phyloP scores from a whole-genome alignment of 2,113 vertebrate species.

The Odocoileus virginianus region DNA sequence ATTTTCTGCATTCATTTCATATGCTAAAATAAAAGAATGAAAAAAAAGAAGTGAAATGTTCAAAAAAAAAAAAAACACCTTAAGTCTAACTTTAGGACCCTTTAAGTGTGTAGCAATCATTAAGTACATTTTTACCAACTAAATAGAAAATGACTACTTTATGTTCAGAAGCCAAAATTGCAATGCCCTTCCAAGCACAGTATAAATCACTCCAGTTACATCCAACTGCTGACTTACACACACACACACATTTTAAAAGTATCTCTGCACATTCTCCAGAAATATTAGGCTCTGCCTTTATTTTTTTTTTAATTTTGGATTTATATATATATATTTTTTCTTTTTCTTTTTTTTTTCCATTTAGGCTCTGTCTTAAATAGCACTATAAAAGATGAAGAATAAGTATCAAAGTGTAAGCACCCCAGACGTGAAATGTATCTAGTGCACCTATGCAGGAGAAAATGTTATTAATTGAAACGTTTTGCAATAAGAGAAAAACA shows the following conservation, averaged over 20 bases:
- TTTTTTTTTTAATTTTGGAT: too few species aligned
- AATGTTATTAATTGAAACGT: not conserved
- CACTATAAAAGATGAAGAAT: not conserved
- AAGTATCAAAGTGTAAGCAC: not conserved
- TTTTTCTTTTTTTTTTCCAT: too few species aligned
- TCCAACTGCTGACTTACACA: not conserved
- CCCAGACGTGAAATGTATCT: not conserved
- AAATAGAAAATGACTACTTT: constrained; percentile 61
- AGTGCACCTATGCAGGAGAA: not conserved
- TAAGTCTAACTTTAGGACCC: constrained; percentile 19
- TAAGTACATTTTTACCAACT: constrained; percentile 13
- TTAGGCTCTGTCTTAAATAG: not conserved
- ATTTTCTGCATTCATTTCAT: constrained; percentile 21
- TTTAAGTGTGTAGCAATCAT: not conserved
- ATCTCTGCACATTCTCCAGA: not conserved
- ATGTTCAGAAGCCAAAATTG: constrained; percentile 46
- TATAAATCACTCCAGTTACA: not conserved
- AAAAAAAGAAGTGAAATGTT: not conserved
- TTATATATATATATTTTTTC: too few species aligned
- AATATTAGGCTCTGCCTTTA: not conserved
- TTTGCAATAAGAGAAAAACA: not conserved
- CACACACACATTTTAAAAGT: not conserved
- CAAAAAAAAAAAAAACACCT: constrained; percentile 7
- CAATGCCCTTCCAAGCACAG: not conserved
- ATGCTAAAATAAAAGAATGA: constrained; percentile 22